Percentiles rank a stretch among this genome's conserved stretches.
Evolutionary conservation across 2,113 vertebrate genomes (phyloP).

Genomic region (Blennius ocellaris): DNA sequence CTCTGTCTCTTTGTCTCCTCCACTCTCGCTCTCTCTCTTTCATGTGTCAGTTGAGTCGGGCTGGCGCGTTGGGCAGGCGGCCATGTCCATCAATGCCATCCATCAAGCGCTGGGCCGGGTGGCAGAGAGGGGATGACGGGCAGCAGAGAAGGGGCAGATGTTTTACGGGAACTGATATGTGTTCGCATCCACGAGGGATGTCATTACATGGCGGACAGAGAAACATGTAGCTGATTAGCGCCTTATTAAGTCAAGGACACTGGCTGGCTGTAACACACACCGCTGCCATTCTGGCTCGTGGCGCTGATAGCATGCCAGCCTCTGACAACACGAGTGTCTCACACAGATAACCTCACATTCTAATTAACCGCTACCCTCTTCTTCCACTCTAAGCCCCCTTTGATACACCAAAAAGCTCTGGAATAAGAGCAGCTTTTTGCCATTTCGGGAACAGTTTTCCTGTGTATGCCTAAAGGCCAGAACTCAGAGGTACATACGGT

Average conservation of each 20-base stretch:
- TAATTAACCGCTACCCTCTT: constrained; percentile 48
- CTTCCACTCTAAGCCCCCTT: constrained; percentile 33
- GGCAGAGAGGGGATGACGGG: constrained; percentile 65
- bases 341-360: constrained; percentile 50
- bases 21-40: constrained; percentile 29
- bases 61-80: constrained; percentile 51
- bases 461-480: constrained; percentile 25
- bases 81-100: constrained; percentile 68
- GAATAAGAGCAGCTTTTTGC: constrained; percentile 32
- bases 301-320: constrained; percentile 42
- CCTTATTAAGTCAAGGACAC: constrained; percentile 80
- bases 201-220: constrained; percentile 67
- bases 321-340: constrained; percentile 40
- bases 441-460: constrained; percentile 27
- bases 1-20: constrained; percentile 38
- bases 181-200: constrained; percentile 65
- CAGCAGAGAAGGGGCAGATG: constrained; percentile 76
- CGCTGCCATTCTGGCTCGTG: constrained; percentile 35
- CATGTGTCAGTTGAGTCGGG: constrained; percentile 51
- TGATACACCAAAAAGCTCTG: constrained; percentile 26
- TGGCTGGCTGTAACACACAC: constrained; percentile 34
- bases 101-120: constrained; percentile 58
- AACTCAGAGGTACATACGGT: constrained; percentile 43
- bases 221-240: constrained; percentile 76
- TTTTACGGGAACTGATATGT: constrained; percentile 66